These are phyloP conservation scores for Apogon hyalosoma DNA, from an alignment of 2,797 vertebrate species.

Conservation along the genomic window DNA sequence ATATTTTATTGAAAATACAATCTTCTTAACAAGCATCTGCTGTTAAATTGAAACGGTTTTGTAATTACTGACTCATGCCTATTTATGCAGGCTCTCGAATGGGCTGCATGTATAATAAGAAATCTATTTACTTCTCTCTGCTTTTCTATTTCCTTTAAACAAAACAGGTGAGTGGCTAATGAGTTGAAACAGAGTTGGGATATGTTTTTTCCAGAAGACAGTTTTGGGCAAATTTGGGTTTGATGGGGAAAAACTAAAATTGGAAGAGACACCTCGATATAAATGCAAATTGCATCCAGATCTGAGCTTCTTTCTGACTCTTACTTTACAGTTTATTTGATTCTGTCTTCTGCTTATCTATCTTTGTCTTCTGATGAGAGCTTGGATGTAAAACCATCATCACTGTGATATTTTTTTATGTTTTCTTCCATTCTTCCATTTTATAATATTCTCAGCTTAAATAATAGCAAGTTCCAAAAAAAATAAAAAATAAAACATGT, in stretches of 20 bases:
- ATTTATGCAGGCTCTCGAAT: slow-evolving; percentile 21
- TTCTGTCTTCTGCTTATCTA: no score
- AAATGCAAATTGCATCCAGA: neutral
- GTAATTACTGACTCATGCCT: slow-evolving; percentile 39
- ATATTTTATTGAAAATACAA: neutral
- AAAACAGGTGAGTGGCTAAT: neutral
- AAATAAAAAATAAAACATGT: no score
- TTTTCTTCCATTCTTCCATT: no score
- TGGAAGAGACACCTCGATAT: neutral
- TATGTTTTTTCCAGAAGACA: slow-evolving; percentile 3
- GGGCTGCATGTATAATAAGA: slow-evolving; percentile 10
- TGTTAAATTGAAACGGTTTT: slow-evolving; percentile 25
- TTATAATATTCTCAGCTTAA: no score
- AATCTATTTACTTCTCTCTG: slow-evolving; percentile 7
- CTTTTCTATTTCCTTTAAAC: neutral
- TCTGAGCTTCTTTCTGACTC: neutral
- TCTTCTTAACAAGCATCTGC: neutral
- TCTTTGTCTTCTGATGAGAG: no score
- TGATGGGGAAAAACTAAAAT: neutral
- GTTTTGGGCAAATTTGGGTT: neutral
- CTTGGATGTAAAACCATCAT: no score
- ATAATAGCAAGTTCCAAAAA: no score
- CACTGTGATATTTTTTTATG: no score
- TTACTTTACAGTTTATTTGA: neutral
- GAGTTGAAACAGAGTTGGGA: no score